Evolutionary conservation across 2,888 invertebrate species (phyloP).

Genomic region (Hermaeophaga mercurialis): DNA sequence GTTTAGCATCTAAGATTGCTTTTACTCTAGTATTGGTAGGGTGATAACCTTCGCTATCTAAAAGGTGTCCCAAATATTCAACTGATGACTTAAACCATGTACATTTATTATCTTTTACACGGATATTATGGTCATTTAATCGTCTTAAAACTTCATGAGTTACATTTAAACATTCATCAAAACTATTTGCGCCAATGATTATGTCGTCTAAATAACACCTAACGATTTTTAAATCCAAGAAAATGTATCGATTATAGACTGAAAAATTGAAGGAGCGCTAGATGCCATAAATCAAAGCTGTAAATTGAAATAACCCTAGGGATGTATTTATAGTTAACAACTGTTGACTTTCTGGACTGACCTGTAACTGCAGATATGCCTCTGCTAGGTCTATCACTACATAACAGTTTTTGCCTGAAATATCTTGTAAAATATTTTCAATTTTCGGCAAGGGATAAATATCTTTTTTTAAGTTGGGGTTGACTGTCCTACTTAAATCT

Average conservation of each 20-base stretch:
- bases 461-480: too few relatives aligned
- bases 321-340: background rate
- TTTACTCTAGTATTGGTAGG: constrained; percentile 3
- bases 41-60: constrained; percentile 7
- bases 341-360: background rate
- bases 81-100: constrained; percentile 10
- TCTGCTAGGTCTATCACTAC: too few relatives aligned
- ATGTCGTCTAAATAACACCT: constrained; percentile 16
- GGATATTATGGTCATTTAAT: constrained; percentile 1
- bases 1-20: too few relatives aligned
- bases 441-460: too few relatives aligned
- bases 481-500: too few relatives aligned
- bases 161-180: constrained; percentile 5
- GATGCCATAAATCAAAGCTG: background rate
- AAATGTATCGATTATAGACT: constrained; percentile 13
- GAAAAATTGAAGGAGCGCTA: constrained; percentile 13
- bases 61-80: constrained; percentile 10
- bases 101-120: constrained; percentile 6
- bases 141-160: constrained; percentile 10
- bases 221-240: background rate
- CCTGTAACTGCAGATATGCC: too few relatives aligned
- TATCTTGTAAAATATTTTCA: too few relatives aligned
- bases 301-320: background rate
- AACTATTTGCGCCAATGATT: constrained; percentile 1
- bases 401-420: too few relatives aligned